Evolutionary conservation across 2,113 vertebrate species (phyloP).

Genomic region (Scomber colias): DNA sequence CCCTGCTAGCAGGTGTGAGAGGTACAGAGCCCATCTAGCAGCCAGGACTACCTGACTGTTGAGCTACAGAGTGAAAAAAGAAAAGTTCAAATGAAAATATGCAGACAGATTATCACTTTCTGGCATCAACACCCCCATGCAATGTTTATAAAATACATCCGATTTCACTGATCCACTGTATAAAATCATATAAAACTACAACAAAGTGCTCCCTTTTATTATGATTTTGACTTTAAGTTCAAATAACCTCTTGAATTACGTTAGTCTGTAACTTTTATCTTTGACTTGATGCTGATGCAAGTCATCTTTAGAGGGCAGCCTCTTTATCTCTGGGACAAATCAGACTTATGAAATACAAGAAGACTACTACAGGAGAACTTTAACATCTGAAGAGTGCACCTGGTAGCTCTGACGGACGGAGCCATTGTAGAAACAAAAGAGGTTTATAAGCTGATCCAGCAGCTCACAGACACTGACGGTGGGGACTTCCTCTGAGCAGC

Average conservation of each 20-base stretch:
- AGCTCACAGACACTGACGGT: slow-evolving; percentile 89
- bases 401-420: slow-evolving; percentile 86
- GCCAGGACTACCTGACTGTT: slow-evolving; percentile 80
- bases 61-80: slow-evolving; percentile 61
- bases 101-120: neutral
- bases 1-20: slow-evolving; percentile 86
- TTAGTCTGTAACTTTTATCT: too few species aligned
- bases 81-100: neutral
- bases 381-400: slow-evolving; percentile 77
- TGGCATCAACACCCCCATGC: neutral
- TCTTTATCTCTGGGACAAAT: too few species aligned
- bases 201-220: too few species aligned
- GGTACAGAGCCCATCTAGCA: slow-evolving; percentile 86
- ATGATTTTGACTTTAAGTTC: too few species aligned
- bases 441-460: slow-evolving; percentile 90
- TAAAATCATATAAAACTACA: too few species aligned
- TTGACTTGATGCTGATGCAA: too few species aligned
- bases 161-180: too few species aligned
- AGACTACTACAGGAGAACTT: neutral
- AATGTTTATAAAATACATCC: too few species aligned
- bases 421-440: slow-evolving; percentile 93
- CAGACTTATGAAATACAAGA: neutral
- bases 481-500: slow-evolving; percentile 89
- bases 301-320: too few species aligned
- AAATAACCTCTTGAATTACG: too few species aligned